These are phyloP conservation scores for Sthenelais limicola DNA, from an alignment of 2,888 invertebrate species.

Conservation along the genomic window DNA sequence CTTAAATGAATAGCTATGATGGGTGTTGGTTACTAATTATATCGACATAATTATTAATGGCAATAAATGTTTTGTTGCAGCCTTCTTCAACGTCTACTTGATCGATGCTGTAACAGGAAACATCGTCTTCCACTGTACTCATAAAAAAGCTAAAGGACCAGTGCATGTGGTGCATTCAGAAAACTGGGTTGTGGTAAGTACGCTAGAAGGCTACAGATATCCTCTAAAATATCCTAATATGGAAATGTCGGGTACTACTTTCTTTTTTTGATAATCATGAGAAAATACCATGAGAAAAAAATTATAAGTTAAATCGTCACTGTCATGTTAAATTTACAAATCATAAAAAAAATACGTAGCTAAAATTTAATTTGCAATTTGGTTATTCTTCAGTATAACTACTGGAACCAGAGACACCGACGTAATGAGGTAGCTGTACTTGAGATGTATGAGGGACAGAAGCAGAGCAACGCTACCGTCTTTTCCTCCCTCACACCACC, in stretches of 20 bases:
- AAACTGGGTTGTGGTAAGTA: conserved; percentile 87
- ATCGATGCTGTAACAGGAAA: conserved; percentile 93
- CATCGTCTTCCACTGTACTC: conserved; percentile 86
- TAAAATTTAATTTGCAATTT: no score
- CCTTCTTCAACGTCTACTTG: conserved; percentile 83
- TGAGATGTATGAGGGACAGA: conserved; percentile 95
- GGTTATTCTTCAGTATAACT: conserved; percentile 79
- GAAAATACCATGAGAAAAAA: not conserved
- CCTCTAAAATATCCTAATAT: no score
- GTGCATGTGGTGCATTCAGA: conserved; percentile 94
- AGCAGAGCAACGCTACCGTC: conserved; percentile 83
- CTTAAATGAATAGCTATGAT: no score
- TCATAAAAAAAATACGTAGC: no score
- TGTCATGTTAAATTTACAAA: not conserved
- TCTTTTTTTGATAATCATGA: not conserved
- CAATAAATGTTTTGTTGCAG: conserved; percentile 44
- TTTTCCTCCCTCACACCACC: conserved; percentile 89
- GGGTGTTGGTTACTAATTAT: no score
- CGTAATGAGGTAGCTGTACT: conserved; percentile 93
- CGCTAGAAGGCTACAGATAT: not conserved
- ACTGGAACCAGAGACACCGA: conserved; percentile 90
- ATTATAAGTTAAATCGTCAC: not conserved
- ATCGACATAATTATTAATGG: no score
- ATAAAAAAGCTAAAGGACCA: conserved; percentile 88
- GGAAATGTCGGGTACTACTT: no score